Base-by-base conservation (phyloP, 2,888 invertebrate species). In the Plagodis pulveraria region DNA sequence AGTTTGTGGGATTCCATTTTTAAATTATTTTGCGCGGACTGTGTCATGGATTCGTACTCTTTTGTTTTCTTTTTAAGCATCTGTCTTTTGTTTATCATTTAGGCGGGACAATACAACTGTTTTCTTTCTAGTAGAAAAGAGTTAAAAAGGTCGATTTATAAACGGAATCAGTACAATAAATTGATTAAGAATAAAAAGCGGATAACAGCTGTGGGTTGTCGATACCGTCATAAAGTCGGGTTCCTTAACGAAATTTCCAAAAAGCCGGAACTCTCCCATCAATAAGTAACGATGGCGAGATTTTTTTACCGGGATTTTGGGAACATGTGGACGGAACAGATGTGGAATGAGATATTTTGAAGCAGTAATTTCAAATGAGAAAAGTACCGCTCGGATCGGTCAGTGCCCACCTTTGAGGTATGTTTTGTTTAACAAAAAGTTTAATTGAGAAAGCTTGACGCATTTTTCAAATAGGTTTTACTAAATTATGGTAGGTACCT, bases 1-100 rank as follows among this genome's bases (percentile, higher is more conserved):
- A 84, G 77, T 83, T 82, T 81, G 78, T 71, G 78, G 80, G 76
- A 81, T 84, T 84, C 78, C 81, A 80, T 84, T 85, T 86, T 83
- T 78, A 71, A 81, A 81, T 80, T 80, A 79, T 82, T 80, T 74
- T 77, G 74, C 78, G 73, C 71, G 69, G 68, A 75, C 70, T 73
- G 71, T 76, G 73, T 73, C 71, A 69, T 67, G 66, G 65, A 67
- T 72, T 65, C 69, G 64, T 72, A 69, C 69, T 67, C 50, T 74
- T 72, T 70, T 63, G 67, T 76, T 75, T 68, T 65, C 52, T 69
- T 70, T 68, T 63, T 4, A 63, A 59, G 55, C 60, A 59, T 66
- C 59, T 63, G 57, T 65, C 62, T 69, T 63, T 42, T 59, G 48
- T 51, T 48, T 49, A 52, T 48, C 7, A 22, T 32, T 50, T 58